Percentiles rank a stretch among this genome's conserved stretches.
Evolutionary conservation across 2,113 vertebrate genomes (phyloP).

Genomic region (Zapus hudsonius): DNA sequence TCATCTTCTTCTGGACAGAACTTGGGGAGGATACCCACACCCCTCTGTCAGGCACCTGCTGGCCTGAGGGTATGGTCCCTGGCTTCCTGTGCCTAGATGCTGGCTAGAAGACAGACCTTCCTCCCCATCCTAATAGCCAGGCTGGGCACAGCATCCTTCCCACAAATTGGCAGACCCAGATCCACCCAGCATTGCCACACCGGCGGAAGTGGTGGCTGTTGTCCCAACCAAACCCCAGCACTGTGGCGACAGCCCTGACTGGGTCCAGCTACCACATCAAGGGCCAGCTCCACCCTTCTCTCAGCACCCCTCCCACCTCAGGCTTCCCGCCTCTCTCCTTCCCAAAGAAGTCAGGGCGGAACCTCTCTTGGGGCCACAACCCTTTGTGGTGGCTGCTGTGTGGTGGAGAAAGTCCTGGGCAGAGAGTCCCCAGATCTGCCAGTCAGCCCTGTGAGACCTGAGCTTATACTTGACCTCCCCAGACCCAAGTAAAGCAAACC

Average conservation of each 20-base stretch:
- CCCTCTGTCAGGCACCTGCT: neutral
- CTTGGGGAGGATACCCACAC: neutral
- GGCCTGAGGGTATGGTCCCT: neutral
- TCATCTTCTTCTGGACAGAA: neutral
- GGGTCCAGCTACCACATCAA: conserved; percentile 70
- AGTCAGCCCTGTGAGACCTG: neutral
- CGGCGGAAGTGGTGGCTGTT: conserved; percentile 48
- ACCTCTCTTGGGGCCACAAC: neutral
- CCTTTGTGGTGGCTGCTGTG: neutral
- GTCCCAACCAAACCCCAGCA: conserved; percentile 66
- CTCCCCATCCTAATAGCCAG: neutral
- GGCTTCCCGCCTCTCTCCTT: conserved; percentile 14
- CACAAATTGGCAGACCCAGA: neutral
- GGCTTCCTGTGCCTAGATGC: neutral
- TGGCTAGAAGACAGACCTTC: neutral
- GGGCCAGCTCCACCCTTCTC: conserved; percentile 52
- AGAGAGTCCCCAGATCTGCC: neutral
- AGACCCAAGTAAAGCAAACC: neutral
- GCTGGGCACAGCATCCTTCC: neutral
- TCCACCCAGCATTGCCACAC: conserved; percentile 66
- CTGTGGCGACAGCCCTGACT: conserved; percentile 60
- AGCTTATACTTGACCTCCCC: neutral
- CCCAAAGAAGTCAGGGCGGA: neutral
- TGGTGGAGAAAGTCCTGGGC: conserved; percentile 39
- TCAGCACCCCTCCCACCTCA: conserved; percentile 19